Base-by-base conservation (phyloP, 2,888 invertebrate genomes). In the Leptopterna dolabrata region DNA sequence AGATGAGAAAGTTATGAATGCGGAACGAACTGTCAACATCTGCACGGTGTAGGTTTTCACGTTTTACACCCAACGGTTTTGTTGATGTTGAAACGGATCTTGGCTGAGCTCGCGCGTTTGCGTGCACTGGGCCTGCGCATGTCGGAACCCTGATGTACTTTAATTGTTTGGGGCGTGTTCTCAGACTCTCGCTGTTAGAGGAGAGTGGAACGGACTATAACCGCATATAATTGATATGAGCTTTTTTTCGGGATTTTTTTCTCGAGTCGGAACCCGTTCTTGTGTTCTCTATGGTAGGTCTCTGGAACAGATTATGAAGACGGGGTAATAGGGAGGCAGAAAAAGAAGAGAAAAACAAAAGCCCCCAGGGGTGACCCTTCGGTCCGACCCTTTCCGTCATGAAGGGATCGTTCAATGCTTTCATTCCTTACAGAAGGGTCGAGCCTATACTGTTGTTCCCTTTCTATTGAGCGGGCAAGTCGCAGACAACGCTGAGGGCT, bases 231-330 rank as follows among this genome's bases (percentile, higher is more conserved):
- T 63, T 63, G 63, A 63, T 63, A 63, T 63, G 63, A 24, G 24
- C 63, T 27, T 63, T 63, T 63, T 63, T 63, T 63, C n/a, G n/a
- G 24, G 9, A 11, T 63, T 63, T 63, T 24, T 63, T 63, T 63
- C 19, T 47, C 47, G 11, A 63, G 63, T 63, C 24, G 24, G 63
- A 63, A 63, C 63, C 63, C 63, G 63, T 63, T 63, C 63, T 63
- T 63, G 63, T 27, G 63, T 63, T 63, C 63, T 63, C 63, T 63
- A 63, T 63, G 63, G 63, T 63, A 63, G 63, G 63, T 63, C 63
- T 63, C 11, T 24, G 63, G 63, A 63, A 63, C 63, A 63, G 24
- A 63, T 63, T 63, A 63, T 63, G 63, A 63, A 24, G 24, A 24
- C 24, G 24, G 19, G 24, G 63, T n/a, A 19, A 27, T n/a, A 19